Evolutionary conservation across 2,888 invertebrate species (phyloP).

Genomic region (Ichneumoninae sp.): DNA sequence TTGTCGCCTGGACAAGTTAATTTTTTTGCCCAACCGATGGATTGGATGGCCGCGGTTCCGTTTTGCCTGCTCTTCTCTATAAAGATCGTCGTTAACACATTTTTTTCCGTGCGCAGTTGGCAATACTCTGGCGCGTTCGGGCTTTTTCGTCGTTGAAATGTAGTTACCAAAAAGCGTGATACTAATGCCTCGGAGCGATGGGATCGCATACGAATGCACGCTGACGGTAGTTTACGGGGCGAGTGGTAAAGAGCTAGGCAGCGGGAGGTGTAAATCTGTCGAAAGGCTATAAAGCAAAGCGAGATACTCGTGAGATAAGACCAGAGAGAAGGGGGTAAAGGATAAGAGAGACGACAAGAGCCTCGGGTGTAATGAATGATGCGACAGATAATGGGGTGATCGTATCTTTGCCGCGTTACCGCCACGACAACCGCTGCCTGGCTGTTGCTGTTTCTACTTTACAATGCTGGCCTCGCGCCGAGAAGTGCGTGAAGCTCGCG

Average conservation of each 20-base stretch:
- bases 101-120: background rate
- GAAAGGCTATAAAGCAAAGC: conserved; percentile 71
- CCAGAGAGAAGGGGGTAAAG: conserved; percentile 28
- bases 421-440: conserved; percentile 56
- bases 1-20: background rate
- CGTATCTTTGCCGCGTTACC: conserved; percentile 69
- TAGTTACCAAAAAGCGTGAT: background rate
- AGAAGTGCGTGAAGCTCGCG: conserved; percentile 55
- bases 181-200: background rate
- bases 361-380: conserved; percentile 76
- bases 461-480: conserved; percentile 58
- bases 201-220: conserved; percentile 2
- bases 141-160: background rate
- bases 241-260: conserved; percentile 40
- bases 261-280: conserved; percentile 72
- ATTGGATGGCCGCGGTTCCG: background rate
- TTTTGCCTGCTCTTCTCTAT: background rate
- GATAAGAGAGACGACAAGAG: conserved; percentile 52
- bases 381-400: conserved; percentile 77
- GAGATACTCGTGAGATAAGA: conserved; percentile 68
- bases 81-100: background rate
- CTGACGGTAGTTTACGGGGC: conserved; percentile 67
- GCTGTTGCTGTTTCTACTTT: conserved; percentile 54
- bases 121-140: background rate
- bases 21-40: background rate